Conservation (phyloP, 2,797 vertebrate species). For the Epinephelus awoara region DNA sequence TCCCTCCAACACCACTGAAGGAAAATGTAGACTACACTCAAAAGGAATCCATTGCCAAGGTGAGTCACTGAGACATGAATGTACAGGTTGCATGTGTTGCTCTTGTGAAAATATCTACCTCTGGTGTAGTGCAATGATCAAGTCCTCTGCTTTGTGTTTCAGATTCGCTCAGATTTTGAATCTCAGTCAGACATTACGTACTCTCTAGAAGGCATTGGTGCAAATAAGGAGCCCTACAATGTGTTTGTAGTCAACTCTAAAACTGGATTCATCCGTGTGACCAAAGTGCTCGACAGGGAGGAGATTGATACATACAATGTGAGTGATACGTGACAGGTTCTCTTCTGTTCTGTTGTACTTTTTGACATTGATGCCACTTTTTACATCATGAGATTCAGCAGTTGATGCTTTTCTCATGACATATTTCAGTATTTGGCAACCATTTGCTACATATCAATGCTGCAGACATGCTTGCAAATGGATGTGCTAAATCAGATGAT, state of each 20-base stretch:
- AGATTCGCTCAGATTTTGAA: conserved; percentile 92
- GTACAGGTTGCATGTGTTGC: no score
- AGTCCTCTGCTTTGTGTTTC: conserved; percentile 40
- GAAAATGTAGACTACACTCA: conserved; percentile 91
- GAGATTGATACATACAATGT: conserved; percentile 75
- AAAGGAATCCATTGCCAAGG: conserved; percentile 76
- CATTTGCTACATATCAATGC: neutral
- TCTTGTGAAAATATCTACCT: no score
- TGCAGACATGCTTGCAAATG: neutral
- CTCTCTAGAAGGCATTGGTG: conserved; percentile 88
- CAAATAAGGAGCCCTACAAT: conserved; percentile 82
- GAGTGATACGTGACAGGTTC: conserved; percentile 64
- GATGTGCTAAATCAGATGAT: neutral
- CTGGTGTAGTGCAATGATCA: neutral
- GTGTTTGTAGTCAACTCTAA: conserved; percentile 88
- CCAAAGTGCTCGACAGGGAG: conserved; percentile 28
- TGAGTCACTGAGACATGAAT: no score
- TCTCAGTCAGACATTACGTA: conserved; percentile 78
- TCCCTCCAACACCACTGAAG: conserved; percentile 86
- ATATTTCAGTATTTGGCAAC: neutral
- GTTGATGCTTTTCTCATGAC: neutral
- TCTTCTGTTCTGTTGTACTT: neutral
- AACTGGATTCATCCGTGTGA: conserved; percentile 89
- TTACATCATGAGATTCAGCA: neutral
- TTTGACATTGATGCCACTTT: neutral